Evolutionary conservation across 92 coral and sea anemone genomes (phyloP).

Genomic region (Desmophyllum pertusum): DNA sequence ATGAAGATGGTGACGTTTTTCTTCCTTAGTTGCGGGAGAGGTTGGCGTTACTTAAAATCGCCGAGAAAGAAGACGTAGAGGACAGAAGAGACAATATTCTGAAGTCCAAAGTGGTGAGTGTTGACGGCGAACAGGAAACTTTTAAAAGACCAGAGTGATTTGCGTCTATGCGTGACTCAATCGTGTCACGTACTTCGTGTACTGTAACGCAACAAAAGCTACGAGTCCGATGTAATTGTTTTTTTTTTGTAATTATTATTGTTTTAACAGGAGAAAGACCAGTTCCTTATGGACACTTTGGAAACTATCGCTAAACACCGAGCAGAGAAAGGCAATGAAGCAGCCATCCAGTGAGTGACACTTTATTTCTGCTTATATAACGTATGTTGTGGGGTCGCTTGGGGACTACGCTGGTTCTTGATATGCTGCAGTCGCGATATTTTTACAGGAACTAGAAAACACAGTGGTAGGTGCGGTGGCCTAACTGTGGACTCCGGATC

Average conservation of each 20-base stretch:
- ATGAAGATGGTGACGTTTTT: neutral
- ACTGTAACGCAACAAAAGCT: neutral
- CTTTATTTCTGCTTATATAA: neutral
- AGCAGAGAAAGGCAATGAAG: constrained; percentile 83
- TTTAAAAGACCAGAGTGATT: too few relatives aligned
- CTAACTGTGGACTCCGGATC: too few relatives aligned
- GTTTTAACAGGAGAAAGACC: constrained; percentile 82
- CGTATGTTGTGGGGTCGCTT: neutral
- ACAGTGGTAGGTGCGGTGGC: too few relatives aligned
- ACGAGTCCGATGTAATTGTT: neutral
- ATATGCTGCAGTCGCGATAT: too few relatives aligned
- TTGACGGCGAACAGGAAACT: neutral
- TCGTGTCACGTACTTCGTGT: too few relatives aligned
- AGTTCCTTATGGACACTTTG: constrained; percentile 90
- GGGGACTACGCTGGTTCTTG: neutral
- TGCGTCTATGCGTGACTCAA: too few relatives aligned
- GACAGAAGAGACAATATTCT: constrained; percentile 86
- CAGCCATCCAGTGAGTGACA: constrained; percentile 77
- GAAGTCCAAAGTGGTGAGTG: constrained; percentile 92
- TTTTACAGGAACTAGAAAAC: too few relatives aligned
- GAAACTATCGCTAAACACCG: constrained; percentile 95
- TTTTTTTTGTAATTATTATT: neutral
- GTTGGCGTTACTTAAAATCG: constrained; percentile 83
- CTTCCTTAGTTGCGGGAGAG: constrained; percentile 79
- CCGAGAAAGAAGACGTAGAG: constrained; percentile 82